Percentiles rank a stretch among this genome's conserved stretches.
phyloP scores from a whole-genome alignment of 1,140 invertebrate species.

The Drosophila ohnishii region DNA sequence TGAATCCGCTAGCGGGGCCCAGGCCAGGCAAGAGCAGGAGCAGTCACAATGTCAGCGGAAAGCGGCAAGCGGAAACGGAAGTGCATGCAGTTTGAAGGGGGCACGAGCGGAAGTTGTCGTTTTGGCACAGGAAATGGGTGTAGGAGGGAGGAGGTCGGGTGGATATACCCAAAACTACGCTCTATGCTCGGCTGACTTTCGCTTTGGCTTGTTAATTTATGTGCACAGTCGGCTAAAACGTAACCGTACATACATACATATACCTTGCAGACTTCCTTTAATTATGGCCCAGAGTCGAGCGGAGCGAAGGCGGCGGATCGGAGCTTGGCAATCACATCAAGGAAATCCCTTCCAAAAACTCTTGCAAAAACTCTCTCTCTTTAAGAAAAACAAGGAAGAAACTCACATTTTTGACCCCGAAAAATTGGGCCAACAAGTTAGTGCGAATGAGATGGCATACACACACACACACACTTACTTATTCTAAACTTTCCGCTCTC shows the following conservation, averaged over 20 bases:
- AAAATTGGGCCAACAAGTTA: slow-evolving; percentile 52
- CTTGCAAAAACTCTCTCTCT: slow-evolving; percentile 14
- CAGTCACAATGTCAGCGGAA: slow-evolving; percentile 55
- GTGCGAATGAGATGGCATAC: slow-evolving; percentile 28
- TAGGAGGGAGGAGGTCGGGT: background rate
- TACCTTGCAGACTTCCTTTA: slow-evolving; percentile 24
- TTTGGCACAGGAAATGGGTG: slow-evolving; percentile 66
- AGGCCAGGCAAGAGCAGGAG: slow-evolving; percentile 16
- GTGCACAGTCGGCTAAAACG: slow-evolving; percentile 55
- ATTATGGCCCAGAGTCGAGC: slow-evolving; percentile 25
- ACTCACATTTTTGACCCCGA: slow-evolving; percentile 52
- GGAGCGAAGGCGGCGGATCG: background rate
- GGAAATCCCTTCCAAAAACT: slow-evolving; percentile 31
- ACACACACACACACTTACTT: slow-evolving; percentile 9
- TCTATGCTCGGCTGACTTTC: slow-evolving; percentile 68
- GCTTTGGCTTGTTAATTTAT: slow-evolving; percentile 73
- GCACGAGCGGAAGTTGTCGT: slow-evolving; percentile 73
- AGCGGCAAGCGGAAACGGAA: slow-evolving; percentile 47
- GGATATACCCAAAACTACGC: slow-evolving; percentile 21
- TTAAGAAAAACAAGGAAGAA: slow-evolving; percentile 19
- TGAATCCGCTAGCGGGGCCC: slow-evolving; percentile 45
- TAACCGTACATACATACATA: background rate
- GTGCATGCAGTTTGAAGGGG: slow-evolving; percentile 52
- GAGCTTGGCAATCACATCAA: slow-evolving; percentile 31
- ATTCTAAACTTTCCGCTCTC: slow-evolving; percentile 31